A percentile compares a stretch with the other conserved stretches of the same genome.
Conservation (phyloP, 2,888 invertebrate genomes). For the Baccha elongata region DNA sequence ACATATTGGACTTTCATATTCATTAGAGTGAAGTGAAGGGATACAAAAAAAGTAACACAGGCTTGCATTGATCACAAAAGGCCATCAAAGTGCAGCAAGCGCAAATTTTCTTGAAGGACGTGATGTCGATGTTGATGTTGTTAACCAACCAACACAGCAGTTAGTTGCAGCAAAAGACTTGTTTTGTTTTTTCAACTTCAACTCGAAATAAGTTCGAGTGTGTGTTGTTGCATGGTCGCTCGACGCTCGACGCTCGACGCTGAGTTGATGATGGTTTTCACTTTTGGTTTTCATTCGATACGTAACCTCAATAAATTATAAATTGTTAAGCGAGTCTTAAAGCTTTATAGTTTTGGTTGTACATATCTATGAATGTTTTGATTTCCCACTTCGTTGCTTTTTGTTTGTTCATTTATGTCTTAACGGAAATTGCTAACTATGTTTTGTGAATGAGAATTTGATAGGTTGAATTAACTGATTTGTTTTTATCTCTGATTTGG, state of each 20-base stretch:
- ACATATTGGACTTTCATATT: slow-evolving; percentile 30
- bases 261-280: slow-evolving; percentile 63
- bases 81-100: slow-evolving; percentile 64
- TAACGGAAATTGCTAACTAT: slow-evolving; percentile 11
- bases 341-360: slow-evolving; percentile 1
- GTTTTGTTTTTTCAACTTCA: too few species aligned
- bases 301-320: slow-evolving; percentile 66
- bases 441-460: not conserved
- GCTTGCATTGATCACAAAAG: slow-evolving; percentile 56
- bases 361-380: not conserved
- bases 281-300: slow-evolving; percentile 67
- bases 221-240: not conserved
- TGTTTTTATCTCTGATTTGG: slow-evolving; percentile 1
- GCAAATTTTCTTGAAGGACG: slow-evolving; percentile 70
- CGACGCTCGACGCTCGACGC: not conserved
- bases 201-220: slow-evolving; percentile 14
- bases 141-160: too few species aligned
- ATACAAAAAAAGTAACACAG: slow-evolving; percentile 5
- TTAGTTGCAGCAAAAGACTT: slow-evolving; percentile 24
- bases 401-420: not conserved
- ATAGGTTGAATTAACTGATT: not conserved
- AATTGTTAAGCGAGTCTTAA: slow-evolving; percentile 30
- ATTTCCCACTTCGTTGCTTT: not conserved
- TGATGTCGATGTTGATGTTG: slow-evolving; percentile 49
- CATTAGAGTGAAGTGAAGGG: slow-evolving; percentile 48